Percentiles rank a stretch among this genome's conserved stretches.
Evolutionary conservation across 2,113 vertebrate species (phyloP).

Genomic region (Microcebus lehilahytsara): DNA sequence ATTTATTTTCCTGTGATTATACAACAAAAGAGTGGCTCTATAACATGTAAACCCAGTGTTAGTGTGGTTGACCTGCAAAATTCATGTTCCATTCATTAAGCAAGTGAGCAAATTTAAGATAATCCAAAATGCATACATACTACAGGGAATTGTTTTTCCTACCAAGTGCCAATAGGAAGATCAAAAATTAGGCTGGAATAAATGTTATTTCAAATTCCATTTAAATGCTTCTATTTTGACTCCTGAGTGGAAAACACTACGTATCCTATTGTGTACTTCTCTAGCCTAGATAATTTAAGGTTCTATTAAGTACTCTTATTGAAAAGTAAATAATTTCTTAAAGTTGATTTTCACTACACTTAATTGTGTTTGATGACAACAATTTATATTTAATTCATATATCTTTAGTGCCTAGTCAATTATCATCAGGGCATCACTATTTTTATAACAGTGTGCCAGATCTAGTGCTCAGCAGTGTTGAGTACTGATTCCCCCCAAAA

Average conservation of each 20-base stretch:
- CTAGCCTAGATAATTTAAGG: neutral
- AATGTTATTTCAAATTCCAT: neutral
- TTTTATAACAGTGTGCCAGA: neutral
- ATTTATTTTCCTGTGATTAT: neutral
- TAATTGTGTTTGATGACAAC: neutral
- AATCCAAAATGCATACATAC: neutral
- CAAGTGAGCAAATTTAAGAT: neutral
- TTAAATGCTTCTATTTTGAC: neutral
- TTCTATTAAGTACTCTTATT: neutral
- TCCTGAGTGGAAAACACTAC: neutral
- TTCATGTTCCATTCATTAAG: neutral
- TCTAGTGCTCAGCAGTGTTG: neutral
- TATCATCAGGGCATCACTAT: neutral
- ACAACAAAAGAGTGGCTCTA: neutral
- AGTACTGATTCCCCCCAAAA: neutral
- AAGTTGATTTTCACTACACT: neutral
- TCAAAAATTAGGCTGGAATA: neutral
- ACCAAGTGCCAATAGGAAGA: neutral
- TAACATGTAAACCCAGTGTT: neutral
- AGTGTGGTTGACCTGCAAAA: neutral
- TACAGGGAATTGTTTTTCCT: neutral
- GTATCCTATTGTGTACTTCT: neutral
- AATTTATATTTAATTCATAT: neutral
- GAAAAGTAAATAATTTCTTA: neutral
- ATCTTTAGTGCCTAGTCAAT: neutral